Percentiles rank a stretch among this genome's conserved stretches.
Evolutionary conservation across 1,140 invertebrate genomes (phyloP).

Genomic region (Ctenoplectra terminalis): DNA sequence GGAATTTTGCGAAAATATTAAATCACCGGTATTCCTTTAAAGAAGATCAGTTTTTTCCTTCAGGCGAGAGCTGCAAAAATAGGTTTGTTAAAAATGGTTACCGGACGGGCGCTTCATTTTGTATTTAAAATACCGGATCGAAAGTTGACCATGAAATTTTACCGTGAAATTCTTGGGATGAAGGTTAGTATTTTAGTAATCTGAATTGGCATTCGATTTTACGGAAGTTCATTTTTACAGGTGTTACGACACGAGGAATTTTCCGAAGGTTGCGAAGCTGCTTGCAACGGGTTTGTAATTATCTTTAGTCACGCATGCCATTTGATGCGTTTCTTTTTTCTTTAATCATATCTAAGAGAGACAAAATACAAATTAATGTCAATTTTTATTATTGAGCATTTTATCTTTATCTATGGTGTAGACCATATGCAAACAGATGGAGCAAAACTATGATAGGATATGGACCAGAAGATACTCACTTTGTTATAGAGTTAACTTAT

Average conservation of each 20-base stretch:
- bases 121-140: constrained; percentile 97
- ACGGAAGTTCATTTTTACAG: constrained; percentile 80
- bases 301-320: not conserved
- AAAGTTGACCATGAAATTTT: constrained; percentile 92
- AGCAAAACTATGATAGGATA: constrained; percentile 99
- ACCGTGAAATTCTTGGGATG: constrained; percentile 95
- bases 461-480: constrained; percentile 96
- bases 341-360: not conserved
- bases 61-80: not conserved
- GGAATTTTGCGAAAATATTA: not conserved
- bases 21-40: not conserved
- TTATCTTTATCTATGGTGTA: constrained; percentile 75
- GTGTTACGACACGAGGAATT: constrained; percentile 98
- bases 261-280: constrained; percentile 96
- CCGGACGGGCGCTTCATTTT: constrained; percentile 93
- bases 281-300: constrained; percentile 95
- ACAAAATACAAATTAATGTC: too few relatives aligned
- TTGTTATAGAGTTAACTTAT: constrained; percentile 98
- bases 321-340: not conserved
- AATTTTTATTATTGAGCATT: not conserved
- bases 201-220: constrained; percentile 1
- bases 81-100: constrained; percentile 81
- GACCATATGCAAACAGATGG: constrained; percentile 98
- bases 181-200: constrained; percentile 86
- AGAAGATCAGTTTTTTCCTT: not conserved